Percentiles rank a stretch among this genome's conserved stretches.
phyloP scores from a whole-genome alignment of 2,113 vertebrate genomes.

The Ailurus styani region DNA sequence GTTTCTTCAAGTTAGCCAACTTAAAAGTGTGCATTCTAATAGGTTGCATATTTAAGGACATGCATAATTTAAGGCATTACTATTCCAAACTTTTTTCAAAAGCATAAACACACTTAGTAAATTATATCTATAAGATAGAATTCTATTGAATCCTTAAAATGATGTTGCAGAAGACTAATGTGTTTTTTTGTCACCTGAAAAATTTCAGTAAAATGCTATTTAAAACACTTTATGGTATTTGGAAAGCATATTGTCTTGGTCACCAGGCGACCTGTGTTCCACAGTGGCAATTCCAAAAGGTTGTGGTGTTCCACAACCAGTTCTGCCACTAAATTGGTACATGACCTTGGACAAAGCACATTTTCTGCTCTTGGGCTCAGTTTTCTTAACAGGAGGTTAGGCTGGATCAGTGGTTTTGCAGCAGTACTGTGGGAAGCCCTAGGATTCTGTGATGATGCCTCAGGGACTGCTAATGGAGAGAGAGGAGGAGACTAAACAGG shows the following conservation, averaged over 20 bases:
- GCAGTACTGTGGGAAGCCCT: background rate
- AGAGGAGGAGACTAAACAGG: background rate
- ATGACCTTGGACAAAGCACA: background rate
- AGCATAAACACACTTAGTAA: background rate
- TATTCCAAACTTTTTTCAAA: constrained; percentile 13
- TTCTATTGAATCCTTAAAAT: background rate
- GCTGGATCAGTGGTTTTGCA: background rate
- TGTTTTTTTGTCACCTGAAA: background rate
- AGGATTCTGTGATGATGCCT: background rate
- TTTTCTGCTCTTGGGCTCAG: background rate
- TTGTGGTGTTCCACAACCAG: background rate
- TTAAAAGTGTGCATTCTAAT: background rate
- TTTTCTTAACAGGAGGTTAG: background rate
- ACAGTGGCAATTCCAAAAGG: too few species aligned
- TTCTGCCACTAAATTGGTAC: background rate
- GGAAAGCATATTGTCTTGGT: background rate
- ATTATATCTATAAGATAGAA: constrained; percentile 3
- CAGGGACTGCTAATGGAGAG: background rate
- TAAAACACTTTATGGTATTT: background rate
- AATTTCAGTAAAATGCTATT: background rate
- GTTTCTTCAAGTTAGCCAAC: background rate
- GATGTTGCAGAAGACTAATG: background rate
- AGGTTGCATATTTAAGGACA: background rate
- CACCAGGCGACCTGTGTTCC: background rate
- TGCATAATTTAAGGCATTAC: background rate